Conservation (phyloP, 30 jellyfish, hydroid and myxozoan species). For the Mastigias papua region DNA sequence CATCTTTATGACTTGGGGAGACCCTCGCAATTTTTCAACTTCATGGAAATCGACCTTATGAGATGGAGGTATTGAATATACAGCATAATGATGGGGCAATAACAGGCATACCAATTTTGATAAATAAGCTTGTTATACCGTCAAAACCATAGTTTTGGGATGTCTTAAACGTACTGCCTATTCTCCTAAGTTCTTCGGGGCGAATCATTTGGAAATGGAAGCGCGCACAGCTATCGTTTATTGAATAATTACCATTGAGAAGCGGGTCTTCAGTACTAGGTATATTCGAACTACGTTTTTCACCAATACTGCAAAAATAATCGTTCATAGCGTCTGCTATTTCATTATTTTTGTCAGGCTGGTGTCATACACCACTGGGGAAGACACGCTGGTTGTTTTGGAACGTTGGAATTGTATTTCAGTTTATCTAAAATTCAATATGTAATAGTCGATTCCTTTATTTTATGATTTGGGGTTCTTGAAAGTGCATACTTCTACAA, state of each 20-base stretch:
- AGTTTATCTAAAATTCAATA: no score
- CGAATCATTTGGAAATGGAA: not conserved
- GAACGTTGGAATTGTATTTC: no score
- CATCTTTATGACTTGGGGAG: not conserved
- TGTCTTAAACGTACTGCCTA: not conserved
- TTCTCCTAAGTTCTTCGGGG: not conserved
- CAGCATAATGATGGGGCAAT: not conserved
- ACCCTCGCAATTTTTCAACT: not conserved
- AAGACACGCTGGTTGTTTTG: conserved; percentile 7
- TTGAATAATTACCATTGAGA: conserved; percentile 31
- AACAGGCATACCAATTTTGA: conserved; percentile 22
- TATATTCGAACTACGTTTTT: conserved; percentile 14
- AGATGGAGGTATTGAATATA: conserved; percentile 14
- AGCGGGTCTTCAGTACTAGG: conserved; percentile 17
- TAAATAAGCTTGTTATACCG: conserved; percentile 34
- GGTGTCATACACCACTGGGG: not conserved
- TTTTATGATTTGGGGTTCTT: no score
- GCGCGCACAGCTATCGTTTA: conserved; percentile 1
- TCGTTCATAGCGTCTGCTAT: no score
- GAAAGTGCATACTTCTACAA: no score
- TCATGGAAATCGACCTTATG: conserved; percentile 6
- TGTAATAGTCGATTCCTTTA: no score
- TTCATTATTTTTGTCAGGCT: conserved; percentile 5
- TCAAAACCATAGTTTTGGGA: conserved; percentile 22
- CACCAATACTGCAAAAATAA: conserved; percentile 13